phyloP scores from a whole-genome alignment of 2,888 invertebrate genomes.

The Strigamia transsilvanica region DNA sequence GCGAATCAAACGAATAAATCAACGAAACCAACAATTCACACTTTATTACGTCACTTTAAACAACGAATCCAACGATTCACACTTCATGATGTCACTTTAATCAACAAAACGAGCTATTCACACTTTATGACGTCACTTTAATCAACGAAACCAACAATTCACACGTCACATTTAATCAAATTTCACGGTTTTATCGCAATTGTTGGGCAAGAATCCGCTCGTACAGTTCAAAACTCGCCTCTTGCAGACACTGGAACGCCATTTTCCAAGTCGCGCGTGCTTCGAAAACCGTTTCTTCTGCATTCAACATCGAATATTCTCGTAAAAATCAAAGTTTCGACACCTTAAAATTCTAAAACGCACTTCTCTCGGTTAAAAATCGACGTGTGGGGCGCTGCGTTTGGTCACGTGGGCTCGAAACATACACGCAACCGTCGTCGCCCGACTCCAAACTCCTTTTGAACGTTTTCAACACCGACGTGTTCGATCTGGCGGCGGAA shows the following conservation, averaged over 20 bases:
- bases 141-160: too few relatives aligned
- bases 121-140: too few relatives aligned
- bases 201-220: neutral
- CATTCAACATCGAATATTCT: neutral
- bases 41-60: too few relatives aligned
- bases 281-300: neutral
- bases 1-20: too few relatives aligned
- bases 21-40: too few relatives aligned
- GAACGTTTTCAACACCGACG: neutral
- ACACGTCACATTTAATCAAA: too few relatives aligned
- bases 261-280: neutral
- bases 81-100: too few relatives aligned
- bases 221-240: neutral
- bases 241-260: neutral
- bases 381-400: neutral
- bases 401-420: neutral
- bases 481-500: neutral
- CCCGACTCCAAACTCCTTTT: neutral
- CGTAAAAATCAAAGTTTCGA: neutral
- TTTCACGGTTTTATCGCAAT: neutral
- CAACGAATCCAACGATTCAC: too few relatives aligned
- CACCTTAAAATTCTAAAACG: neutral
- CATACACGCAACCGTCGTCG: neutral
- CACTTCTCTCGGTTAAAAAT: neutral
- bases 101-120: too few relatives aligned